Percentiles rank a stretch among this genome's conserved stretches.
phyloP scores from a whole-genome alignment of 37 sponge, comb jelly and placozoan genomes.

The Agelas oroides region DNA sequence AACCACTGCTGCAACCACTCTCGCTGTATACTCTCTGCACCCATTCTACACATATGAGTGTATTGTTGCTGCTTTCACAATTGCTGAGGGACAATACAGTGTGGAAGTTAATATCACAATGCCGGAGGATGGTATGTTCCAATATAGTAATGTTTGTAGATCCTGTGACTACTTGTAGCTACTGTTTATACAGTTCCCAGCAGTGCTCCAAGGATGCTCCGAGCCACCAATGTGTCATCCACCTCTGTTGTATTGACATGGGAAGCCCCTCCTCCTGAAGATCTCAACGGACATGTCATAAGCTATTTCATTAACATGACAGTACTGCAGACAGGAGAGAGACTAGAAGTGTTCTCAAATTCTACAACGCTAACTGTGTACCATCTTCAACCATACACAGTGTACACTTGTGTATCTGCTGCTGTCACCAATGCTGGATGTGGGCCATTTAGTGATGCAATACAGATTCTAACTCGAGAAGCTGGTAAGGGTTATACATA shows the following conservation, averaged over 20 bases:
- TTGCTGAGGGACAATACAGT: slow-evolving; percentile 46
- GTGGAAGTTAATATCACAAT: background rate
- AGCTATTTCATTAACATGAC: too few species aligned
- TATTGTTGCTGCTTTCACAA: slow-evolving; percentile 39
- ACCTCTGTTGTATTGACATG: too few species aligned
- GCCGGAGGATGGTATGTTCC: slow-evolving; percentile 40
- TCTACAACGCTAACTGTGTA: background rate
- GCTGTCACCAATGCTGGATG: too few species aligned
- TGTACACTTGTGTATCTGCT: background rate
- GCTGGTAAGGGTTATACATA: too few species aligned
- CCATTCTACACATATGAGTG: slow-evolving; percentile 58
- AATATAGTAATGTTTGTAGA: background rate
- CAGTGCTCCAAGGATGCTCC: slow-evolving; percentile 11
- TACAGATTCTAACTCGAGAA: too few species aligned
- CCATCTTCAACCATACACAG: too few species aligned
- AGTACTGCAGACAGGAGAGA: background rate
- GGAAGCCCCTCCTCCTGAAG: too few species aligned
- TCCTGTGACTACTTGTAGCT: background rate
- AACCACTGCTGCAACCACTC: background rate
- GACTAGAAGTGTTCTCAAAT: background rate
- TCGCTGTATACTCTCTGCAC: slow-evolving; percentile 38
- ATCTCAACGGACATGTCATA: too few species aligned
- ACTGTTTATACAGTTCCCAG: slow-evolving; percentile 27
- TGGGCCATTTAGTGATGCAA: too few species aligned
- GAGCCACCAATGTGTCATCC: background rate